Evolutionary conservation across 1,140 invertebrate genomes (phyloP), one percentile per base, ranked within the genome.

Genomic region (Aplysia californica): DNA sequence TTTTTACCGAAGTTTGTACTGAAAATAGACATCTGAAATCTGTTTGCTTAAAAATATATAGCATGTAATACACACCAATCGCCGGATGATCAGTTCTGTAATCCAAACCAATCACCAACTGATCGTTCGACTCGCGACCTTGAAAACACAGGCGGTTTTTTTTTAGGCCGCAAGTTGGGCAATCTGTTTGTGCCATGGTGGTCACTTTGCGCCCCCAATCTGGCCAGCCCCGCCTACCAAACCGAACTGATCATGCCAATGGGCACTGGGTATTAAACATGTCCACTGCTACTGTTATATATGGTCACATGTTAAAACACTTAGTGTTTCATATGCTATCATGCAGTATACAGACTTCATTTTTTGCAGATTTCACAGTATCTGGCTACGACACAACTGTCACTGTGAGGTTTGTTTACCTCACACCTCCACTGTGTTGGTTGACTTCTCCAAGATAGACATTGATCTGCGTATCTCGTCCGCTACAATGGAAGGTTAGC

Each of bases 281-380:
- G 10, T 61, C 26, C 10, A 61, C 18, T 61, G 58, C 29, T 18
- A 29, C 10, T 10, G 10, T 18, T 6, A 61, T 31, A 29, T 18
- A 10, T 18, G 6, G 10, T 61, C 58, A 29, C 58, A 20, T 26
- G 10, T 50, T 15, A 15, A 50, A 50, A 15, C n/a, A 50, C n/a
- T 50, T 10, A 50, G 44, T 50, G n/a, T n/a, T 50, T 50, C n/a
- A 50, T 50, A n/a, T 50, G 10, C n/a, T 50, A 50, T n/a, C 10
- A 15, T 50, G 44, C 44, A n/a, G n/a, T n/a, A n/a, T n/a, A n/a
- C n/a, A n/a, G n/a, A n/a, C n/a, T n/a, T n/a, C n/a, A n/a, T n/a
- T n/a, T n/a, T n/a, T n/a, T n/a, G n/a, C 29, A 61, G 58, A 31
- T 61, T 61, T 61, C 26, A 61, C 29, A 61, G 58, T 26, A 61